Evolutionary conservation across 2,888 invertebrate genomes (phyloP), one percentile per base, ranked within the genome.

Genomic region (Cosmopolites sordidus): DNA sequence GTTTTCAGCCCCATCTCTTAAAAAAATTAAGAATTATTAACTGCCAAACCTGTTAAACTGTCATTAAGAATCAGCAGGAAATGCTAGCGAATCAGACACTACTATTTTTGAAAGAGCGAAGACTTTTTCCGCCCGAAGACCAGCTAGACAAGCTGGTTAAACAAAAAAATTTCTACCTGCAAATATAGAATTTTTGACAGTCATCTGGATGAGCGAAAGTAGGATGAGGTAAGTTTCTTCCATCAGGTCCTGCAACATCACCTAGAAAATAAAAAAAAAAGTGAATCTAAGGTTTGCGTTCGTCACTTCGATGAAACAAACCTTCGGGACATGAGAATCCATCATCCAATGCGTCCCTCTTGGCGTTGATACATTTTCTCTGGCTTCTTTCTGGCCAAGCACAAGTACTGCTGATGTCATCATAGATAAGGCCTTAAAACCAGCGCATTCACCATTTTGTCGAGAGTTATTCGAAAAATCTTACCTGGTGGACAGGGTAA

Each of bases 101-200:
- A n/a, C n/a, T n/a, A n/a, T n/a, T n/a, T n/a, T n/a, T n/a, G n/a
- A n/a, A n/a, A n/a, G n/a, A n/a, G n/a, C n/a, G n/a, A n/a, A n/a
- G n/a, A n/a, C n/a, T n/a, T n/a, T n/a, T n/a, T n/a, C n/a, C n/a
- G n/a, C n/a, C n/a, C n/a, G n/a, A n/a, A n/a, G n/a, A n/a, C n/a
- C n/a, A n/a, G n/a, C n/a, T n/a, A n/a, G n/a, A n/a, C n/a, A n/a
- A n/a, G n/a, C n/a, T n/a, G n/a, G n/a, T n/a, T n/a, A n/a, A n/a
- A n/a, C n/a, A n/a, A n/a, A n/a, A n/a, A n/a, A n/a, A n/a, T n/a
- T n/a, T n/a, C n/a, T 47, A 54, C 55, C 55, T 55, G 73, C 89
- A 89, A 65, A 89, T 88, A 76, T 87, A 89, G 77, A 89, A 89
- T 69, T 87, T 88, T 68, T 84, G 83, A 69, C 89, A 90, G 71